phyloP scores from a whole-genome alignment of 2,888 invertebrate genomes.

The Bimastos eiseni region DNA sequence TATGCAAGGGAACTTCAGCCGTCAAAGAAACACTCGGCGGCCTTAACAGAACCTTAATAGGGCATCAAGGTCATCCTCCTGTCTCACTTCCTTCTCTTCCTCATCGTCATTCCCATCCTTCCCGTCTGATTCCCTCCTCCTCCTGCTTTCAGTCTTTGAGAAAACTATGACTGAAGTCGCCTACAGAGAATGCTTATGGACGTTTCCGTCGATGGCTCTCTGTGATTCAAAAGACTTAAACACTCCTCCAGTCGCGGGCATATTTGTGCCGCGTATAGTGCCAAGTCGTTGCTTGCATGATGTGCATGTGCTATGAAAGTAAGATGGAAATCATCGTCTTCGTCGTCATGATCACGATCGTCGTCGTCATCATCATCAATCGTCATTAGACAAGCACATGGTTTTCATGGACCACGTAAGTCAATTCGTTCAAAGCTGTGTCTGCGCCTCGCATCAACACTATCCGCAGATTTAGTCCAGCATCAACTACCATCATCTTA shows the following conservation, averaged over 20 bases:
- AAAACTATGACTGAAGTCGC: no score
- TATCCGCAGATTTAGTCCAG: no score
- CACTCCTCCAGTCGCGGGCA: background rate
- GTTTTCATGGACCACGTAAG: no score
- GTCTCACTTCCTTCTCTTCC: background rate
- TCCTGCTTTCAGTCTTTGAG: background rate
- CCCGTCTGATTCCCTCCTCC: background rate
- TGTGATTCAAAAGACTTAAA: background rate
- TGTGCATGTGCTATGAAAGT: background rate
- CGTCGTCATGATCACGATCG: background rate
- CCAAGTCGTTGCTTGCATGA: background rate
- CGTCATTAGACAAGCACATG: no score
- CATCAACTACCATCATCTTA: no score
- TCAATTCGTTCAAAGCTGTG: no score
- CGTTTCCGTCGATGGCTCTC: background rate
- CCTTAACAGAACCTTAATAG: background rate
- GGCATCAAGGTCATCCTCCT: background rate
- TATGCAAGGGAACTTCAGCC: background rate
- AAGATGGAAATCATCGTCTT: background rate
- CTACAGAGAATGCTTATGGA: no score
- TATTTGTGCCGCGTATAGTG: background rate
- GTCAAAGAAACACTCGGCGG: constrained; percentile 3
- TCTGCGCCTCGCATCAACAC: no score
- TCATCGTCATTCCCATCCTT: no score
- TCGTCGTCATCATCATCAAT: background rate